These are phyloP conservation scores for Cephus sareptanus DNA, from an alignment of 2,888 invertebrate genomes.

Conservation along the genomic window DNA sequence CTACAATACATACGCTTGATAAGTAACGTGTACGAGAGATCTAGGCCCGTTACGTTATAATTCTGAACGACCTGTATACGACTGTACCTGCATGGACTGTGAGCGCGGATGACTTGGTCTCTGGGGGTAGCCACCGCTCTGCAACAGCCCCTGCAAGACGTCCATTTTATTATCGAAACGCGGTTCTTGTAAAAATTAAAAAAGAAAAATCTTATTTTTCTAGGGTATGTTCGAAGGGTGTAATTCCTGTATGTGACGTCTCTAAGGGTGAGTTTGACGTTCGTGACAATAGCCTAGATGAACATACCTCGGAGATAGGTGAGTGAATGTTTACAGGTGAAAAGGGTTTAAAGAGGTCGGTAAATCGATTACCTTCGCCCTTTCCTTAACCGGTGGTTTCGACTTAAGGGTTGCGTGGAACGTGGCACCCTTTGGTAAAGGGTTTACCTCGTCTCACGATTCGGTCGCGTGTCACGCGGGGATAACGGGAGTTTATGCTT, in stretches of 20 bases:
- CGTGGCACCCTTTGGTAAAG: slow-evolving; percentile 39
- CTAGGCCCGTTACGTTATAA: neutral
- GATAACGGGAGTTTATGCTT: slow-evolving; percentile 47
- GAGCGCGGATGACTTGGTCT: slow-evolving; percentile 57
- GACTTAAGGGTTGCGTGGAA: slow-evolving; percentile 31
- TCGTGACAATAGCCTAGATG: neutral
- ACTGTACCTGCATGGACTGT: slow-evolving; percentile 59
- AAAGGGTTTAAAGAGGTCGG: neutral
- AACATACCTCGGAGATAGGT: neutral
- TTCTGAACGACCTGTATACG: slow-evolving; percentile 5
- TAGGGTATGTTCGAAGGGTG: neutral
- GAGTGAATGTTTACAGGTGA: neutral
- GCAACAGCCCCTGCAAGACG: slow-evolving; percentile 61
- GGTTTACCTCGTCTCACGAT: slow-evolving; percentile 27
- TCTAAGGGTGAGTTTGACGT: neutral
- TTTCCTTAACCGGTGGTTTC: slow-evolving; percentile 42
- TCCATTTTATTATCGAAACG: neutral
- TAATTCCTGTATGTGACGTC: neutral
- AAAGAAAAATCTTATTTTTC: neutral
- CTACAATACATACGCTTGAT: neutral
- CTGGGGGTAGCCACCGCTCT: slow-evolving; percentile 59
- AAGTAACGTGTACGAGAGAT: neutral
- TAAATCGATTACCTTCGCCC: slow-evolving; percentile 54
- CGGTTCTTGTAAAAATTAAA: neutral
- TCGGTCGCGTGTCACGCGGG: slow-evolving; percentile 50